phyloP scores from a whole-genome alignment of 2,888 invertebrate genomes.

The Drosophila nr. perissopoda region DNA sequence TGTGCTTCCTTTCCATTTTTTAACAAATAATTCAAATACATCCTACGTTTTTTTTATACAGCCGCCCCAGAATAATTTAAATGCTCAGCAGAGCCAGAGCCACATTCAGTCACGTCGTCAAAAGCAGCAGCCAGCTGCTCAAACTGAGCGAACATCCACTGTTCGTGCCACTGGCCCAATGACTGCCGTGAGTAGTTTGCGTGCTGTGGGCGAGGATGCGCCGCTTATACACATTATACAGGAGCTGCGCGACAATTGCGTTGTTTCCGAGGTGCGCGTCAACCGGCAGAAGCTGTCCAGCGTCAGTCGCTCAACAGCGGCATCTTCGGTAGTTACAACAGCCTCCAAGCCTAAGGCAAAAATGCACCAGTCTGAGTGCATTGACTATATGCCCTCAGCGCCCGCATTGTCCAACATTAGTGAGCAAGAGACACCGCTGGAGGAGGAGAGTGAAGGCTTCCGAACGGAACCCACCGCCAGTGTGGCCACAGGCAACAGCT shows the following conservation, averaged over 20 bases:
- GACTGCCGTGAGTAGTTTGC: constrained; percentile 73
- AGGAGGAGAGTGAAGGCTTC: constrained; percentile 30
- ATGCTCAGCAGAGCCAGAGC: constrained; percentile 25
- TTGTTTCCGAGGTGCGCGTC: constrained; percentile 83
- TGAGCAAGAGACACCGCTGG: constrained; percentile 63
- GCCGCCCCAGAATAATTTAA: constrained; percentile 46
- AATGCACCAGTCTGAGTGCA: constrained; percentile 23
- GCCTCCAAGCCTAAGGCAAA: constrained; percentile 12
- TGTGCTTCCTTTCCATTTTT: neutral
- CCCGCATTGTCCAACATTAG: constrained; percentile 61
- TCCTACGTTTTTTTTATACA: constrained; percentile 9
- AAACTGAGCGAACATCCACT: constrained; percentile 2
- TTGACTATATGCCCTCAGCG: constrained; percentile 58
- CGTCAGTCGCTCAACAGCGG: constrained; percentile 5
- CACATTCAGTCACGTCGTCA: constrained; percentile 35
- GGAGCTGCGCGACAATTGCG: constrained; percentile 83
- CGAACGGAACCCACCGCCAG: constrained; percentile 38
- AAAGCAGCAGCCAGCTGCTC: constrained; percentile 15
- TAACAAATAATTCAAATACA: neutral
- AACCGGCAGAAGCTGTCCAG: constrained; percentile 75
- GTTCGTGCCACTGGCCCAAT: constrained; percentile 38
- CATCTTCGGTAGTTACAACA: neutral
- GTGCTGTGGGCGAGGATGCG: constrained; percentile 65
- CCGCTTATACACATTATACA: constrained; percentile 84
- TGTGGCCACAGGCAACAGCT: constrained; percentile 17